Conservation (phyloP, 2,888 invertebrate genomes). For the Ormyrus thymus region DNA sequence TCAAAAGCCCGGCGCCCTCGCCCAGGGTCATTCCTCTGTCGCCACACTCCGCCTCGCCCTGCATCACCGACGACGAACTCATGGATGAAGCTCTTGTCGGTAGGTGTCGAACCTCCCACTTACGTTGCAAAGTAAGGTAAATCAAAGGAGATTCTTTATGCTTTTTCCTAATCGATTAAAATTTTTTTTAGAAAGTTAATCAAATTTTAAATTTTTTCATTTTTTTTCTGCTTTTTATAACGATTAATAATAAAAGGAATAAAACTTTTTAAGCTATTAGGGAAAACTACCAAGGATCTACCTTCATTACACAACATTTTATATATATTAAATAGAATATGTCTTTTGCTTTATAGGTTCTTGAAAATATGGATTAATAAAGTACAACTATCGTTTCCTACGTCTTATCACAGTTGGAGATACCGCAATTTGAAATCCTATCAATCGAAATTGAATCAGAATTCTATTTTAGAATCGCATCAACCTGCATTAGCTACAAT, state of each 20-base stretch:
- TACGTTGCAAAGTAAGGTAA: background rate
- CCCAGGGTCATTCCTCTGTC: conserved; percentile 82
- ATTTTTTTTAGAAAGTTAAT: background rate
- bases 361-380: conserved; percentile 43
- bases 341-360: conserved; percentile 44
- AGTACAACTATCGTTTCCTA: conserved; percentile 28
- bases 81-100: conserved; percentile 92
- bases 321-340: background rate
- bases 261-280: background rate
- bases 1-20: conserved; percentile 86
- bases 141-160: background rate
- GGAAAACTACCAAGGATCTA: too few species aligned
- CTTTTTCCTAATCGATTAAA: background rate
- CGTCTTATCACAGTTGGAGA: conserved; percentile 16
- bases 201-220: conserved; percentile 12
- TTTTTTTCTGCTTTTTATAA: background rate
- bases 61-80: conserved; percentile 91
- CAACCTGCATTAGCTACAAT: background rate
- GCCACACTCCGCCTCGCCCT: conserved; percentile 83
- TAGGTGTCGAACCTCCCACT: conserved; percentile 67
- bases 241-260: background rate
- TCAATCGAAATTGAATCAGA: conserved; percentile 18
- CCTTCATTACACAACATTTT: background rate
- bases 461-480: conserved; percentile 43
- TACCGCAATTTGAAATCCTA: conserved; percentile 18